Evolutionary conservation across 53 echinoderm and acorn worm species (phyloP).

Genomic region (Stichopus horrens): DNA sequence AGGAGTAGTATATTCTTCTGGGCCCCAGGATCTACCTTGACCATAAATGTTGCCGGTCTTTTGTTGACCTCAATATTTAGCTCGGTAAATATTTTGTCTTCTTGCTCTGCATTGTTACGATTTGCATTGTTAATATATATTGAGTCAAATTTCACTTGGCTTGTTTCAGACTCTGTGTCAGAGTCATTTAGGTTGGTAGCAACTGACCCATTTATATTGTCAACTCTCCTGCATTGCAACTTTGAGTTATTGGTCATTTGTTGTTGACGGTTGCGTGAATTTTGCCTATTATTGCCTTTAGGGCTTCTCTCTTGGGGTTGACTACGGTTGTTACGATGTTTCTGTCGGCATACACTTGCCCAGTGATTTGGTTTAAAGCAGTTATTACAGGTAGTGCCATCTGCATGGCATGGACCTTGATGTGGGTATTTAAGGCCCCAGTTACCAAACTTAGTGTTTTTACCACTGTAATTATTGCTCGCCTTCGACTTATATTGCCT

Average conservation of each 20-base stretch:
- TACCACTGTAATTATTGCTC: too few species aligned
- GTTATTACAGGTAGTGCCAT: conserved; percentile 31
- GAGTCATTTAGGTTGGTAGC: too few species aligned
- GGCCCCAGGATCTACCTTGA: conserved; percentile 12
- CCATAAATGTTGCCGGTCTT: neutral
- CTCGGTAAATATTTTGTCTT: neutral
- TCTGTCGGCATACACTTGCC: conserved; percentile 27
- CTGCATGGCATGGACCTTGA: conserved; percentile 16
- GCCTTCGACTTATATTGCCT: neutral
- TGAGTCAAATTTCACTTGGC: too few species aligned
- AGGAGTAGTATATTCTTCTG: conserved; percentile 43
- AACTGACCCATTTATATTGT: too few species aligned
- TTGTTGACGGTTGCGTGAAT: neutral
- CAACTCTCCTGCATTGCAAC: too few species aligned
- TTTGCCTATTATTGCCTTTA: neutral
- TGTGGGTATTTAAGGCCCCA: conserved; percentile 35
- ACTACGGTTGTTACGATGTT: neutral
- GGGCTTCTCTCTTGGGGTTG: neutral
- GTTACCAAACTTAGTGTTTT: conserved; percentile 18
- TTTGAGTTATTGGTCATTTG: too few species aligned
- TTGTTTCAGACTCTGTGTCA: too few species aligned
- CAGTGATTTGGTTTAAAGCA: conserved; percentile 37
- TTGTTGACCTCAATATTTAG: neutral
- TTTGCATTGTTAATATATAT: too few species aligned
- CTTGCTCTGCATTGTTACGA: too few species aligned